Evolutionary conservation across 2,888 invertebrate species (phyloP), one percentile per base, ranked within the genome.

Genomic region (Seira musarum): DNA sequence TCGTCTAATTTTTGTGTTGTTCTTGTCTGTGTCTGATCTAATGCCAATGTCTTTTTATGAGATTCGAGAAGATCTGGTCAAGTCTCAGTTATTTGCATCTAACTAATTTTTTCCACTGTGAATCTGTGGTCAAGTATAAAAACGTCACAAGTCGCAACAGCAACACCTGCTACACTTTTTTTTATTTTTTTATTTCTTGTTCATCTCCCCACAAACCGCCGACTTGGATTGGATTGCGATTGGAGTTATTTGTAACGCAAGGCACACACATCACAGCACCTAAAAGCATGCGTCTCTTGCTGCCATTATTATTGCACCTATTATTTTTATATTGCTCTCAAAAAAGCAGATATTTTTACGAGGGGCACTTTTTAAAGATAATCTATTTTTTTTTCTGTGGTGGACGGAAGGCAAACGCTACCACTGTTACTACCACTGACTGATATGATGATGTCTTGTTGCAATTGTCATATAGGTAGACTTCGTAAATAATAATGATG

Each of bases 391-490:
- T 13, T 49, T 49, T 2, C 6, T 2, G 3, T 3, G 13, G 57
- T 80, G 66, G 49, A 75, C 80, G 75, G 80, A 80, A 80, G 75
- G 80, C 75, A 24, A 80, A n/a, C n/a, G 57, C 80, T 79, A 49
- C 49, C 15, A 49, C 6, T n/a, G 49, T 5, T 30, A 30, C n/a
- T n/a, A n/a, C n/a, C n/a, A n/a, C 3, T 30, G 60, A 71, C n/a
- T 77, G 57, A 15, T 46, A 67, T 30, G 30, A 17, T 57, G 69
- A 49, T 35, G 70, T 71, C 13, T 5, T 10, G 30, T 5, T 10
- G n/a, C n/a, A n/a, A n/a, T n/a, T n/a, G n/a, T n/a, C n/a, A n/a
- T 25, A 30, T 72, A 49, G 49, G 49, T 49, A 49, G 6, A 49
- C 17, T 49, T 49, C 49, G 49, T 49, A 13, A 49, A 49, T 49